These are phyloP conservation scores for Aldrovandia affinis DNA, from an alignment of 2,797 vertebrate genomes.

Conservation along the genomic window DNA sequence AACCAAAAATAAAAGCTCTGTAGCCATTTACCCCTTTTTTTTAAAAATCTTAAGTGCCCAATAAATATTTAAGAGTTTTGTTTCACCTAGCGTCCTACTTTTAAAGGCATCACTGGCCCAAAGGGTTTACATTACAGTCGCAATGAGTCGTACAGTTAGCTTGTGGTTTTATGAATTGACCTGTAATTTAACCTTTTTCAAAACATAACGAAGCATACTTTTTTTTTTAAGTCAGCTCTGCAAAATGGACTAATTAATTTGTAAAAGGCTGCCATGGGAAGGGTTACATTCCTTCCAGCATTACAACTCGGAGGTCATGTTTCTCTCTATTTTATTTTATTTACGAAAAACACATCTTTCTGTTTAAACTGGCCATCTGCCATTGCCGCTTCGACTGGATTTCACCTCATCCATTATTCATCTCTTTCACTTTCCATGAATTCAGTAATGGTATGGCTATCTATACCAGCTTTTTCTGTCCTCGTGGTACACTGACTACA, in stretches of 20 bases:
- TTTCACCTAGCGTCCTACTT: background rate
- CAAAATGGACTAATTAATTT: background rate
- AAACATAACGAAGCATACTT: background rate
- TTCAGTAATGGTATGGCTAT: slow-evolving; percentile 16
- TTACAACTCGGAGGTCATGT: background rate
- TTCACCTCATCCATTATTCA: slow-evolving; percentile 6
- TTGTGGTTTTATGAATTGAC: background rate
- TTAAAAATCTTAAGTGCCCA: background rate
- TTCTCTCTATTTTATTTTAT: background rate
- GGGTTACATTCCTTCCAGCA: background rate
- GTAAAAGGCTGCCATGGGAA: background rate
- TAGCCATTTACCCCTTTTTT: background rate
- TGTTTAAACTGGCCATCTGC: background rate
- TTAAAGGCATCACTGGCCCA: background rate
- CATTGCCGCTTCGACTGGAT: background rate
- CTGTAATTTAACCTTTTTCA: background rate
- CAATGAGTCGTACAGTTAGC: background rate
- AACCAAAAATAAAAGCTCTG: background rate
- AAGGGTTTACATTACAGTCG: background rate
- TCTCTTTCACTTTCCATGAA: background rate
- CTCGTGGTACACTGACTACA: background rate
- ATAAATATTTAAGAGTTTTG: background rate
- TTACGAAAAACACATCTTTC: background rate
- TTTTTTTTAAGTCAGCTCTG: background rate
- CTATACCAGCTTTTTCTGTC: background rate